phyloP scores from a whole-genome alignment of 2,888 invertebrate species.

The Meganola albula region DNA sequence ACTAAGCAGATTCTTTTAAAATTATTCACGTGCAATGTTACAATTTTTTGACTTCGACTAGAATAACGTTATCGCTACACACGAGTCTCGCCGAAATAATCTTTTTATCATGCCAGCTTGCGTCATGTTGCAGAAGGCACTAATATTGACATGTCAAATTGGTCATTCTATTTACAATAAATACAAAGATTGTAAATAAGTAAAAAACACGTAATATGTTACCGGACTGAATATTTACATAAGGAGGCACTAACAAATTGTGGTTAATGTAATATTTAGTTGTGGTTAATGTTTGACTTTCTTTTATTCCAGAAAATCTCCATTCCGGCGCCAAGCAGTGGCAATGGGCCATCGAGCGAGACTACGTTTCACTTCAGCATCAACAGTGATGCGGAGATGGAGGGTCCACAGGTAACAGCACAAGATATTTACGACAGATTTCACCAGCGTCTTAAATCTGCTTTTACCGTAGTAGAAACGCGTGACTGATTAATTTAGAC shows the following conservation, averaged over 20 bases:
- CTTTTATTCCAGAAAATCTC: conserved; percentile 82
- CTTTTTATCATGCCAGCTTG: conserved; percentile 28
- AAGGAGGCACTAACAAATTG: too few species aligned
- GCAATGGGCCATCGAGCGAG: conserved; percentile 64
- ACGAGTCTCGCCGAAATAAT: conserved; percentile 13
- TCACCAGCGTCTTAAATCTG: too few species aligned
- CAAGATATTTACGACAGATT: too few species aligned
- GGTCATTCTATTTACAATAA: conserved; percentile 28
- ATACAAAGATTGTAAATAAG: conserved; percentile 29
- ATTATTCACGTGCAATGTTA: conserved; percentile 34
- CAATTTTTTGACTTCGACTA: conserved; percentile 22
- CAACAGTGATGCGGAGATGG: conserved; percentile 87
- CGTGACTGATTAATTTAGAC: too few species aligned
- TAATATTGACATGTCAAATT: conserved; percentile 22
- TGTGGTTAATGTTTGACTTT: conserved; percentile 26
- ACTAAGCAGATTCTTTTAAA: conserved; percentile 36
- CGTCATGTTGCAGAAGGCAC: conserved; percentile 16
- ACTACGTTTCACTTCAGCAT: conserved; percentile 87
- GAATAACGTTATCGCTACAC: conserved; percentile 15
- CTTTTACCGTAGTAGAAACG: too few species aligned
- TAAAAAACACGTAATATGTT: too few species aligned
- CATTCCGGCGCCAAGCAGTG: conserved; percentile 83
- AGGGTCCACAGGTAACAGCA: conserved; percentile 84
- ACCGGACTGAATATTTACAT: too few species aligned
- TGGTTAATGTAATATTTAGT: too few species aligned